Evolutionary conservation across 2,888 invertebrate species (phyloP).

Genomic region (Drosophila atroscutellata): DNA sequence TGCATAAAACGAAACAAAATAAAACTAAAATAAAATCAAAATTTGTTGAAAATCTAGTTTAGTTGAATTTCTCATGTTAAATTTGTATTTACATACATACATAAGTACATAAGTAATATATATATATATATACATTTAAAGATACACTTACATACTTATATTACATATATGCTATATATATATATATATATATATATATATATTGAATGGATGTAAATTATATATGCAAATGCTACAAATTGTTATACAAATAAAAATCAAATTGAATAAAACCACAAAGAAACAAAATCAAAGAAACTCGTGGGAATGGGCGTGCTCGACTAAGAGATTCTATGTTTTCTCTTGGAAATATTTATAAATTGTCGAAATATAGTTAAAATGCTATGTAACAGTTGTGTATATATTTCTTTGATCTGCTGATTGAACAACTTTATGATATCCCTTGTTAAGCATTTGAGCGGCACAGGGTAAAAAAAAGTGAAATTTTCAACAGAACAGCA

Average conservation of each 20-base stretch:
- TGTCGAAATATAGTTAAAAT: neutral
- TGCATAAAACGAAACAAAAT: neutral
- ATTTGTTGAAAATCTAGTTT: constrained; percentile 39
- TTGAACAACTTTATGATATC: neutral
- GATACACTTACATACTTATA: constrained; percentile 35
- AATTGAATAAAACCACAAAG: constrained; percentile 33
- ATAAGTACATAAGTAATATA: constrained; percentile 11
- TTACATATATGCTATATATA: constrained; percentile 15
- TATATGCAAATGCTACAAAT: constrained; percentile 68
- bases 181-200: constrained; percentile 31
- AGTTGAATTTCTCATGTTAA: constrained; percentile 56
- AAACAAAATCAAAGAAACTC: constrained; percentile 6
- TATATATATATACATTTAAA: constrained; percentile 42
- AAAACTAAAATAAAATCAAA: neutral
- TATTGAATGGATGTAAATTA: constrained; percentile 52
- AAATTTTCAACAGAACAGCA: constrained; percentile 24
- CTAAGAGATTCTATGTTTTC: neutral
- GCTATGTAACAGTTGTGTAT: neutral
- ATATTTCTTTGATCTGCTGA: neutral
- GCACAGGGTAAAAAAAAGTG: constrained; percentile 26
- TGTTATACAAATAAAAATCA: constrained; percentile 70
- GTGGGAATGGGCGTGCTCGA: neutral
- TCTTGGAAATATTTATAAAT: neutral
- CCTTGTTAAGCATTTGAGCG: neutral
- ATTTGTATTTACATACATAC: constrained; percentile 62